Base-by-base conservation (phyloP, 2,888 invertebrate genomes). In the Ophion slaviceki region DNA sequence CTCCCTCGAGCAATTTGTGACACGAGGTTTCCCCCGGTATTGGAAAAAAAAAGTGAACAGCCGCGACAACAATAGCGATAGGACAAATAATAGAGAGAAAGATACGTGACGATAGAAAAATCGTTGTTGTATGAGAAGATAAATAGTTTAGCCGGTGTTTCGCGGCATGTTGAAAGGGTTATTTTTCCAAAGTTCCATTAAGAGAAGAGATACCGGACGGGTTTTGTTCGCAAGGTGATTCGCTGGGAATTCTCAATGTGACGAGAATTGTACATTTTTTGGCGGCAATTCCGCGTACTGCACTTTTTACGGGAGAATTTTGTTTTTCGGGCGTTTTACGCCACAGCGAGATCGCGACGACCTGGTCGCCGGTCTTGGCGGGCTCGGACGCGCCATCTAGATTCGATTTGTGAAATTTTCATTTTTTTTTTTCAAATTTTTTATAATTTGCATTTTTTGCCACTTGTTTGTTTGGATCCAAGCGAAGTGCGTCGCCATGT, bases 381-480 rank as follows among this genome's bases (percentile, higher is more conserved):
- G 92, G 93, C 91, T 92, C 93, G 92, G 92, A 92, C 91, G 93
- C 90, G 87, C 70, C 59, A 47, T 72, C 67, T 81, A 70, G 71
- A 24, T 24, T 45, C 24, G 28, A 67, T 24, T n/a, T 53, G 17
- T 59, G 82, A 88, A 88, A 88, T 90, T 88, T 90, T 86, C 59
- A 76, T 36, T 45, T 78, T 70, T 78, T 78, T 62, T 59, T 81
- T 45, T 72, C 17, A 57, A 57, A 14, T 67, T 36, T 45, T 78
- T 70, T 36, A 59, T 17, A n/a, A 24, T 24, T 24, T 24, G 24
- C 24, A 24, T 47, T 45, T 77, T 68, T 47, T 66, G 32, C 61
- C 11, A 8, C 45, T 45, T 45, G 40, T 36, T 8, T 17, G 7
- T 61, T 17, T 62, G 28, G 32, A 40, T 20, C 3, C 47, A 47